Evolutionary conservation across 1,140 invertebrate species (phyloP).

Genomic region (Trigoniulus corallinus): DNA sequence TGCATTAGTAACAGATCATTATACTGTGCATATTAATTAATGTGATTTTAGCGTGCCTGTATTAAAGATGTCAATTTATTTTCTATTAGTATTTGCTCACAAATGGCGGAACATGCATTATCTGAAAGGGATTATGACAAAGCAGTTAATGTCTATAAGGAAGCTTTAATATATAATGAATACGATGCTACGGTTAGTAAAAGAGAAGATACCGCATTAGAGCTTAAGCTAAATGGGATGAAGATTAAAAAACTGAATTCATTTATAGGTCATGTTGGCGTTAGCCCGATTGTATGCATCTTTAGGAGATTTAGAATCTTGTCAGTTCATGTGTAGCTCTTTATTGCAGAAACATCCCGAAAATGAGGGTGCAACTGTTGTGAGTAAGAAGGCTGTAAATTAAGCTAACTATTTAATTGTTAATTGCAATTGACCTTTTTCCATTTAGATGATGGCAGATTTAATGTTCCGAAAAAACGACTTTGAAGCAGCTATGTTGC

Average conservation of each 20-base stretch:
- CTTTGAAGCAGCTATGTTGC: conserved; percentile 76
- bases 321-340: conserved; percentile 66
- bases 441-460: conserved; percentile 70
- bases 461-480: conserved; percentile 86
- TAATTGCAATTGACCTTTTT: conserved; percentile 2
- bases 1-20: not conserved
- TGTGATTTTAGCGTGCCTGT: not conserved
- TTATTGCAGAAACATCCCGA: conserved; percentile 68
- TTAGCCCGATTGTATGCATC: conserved; percentile 17
- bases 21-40: not conserved
- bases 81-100: conserved; percentile 40
- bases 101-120: conserved; percentile 45
- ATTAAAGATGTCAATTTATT: not conserved
- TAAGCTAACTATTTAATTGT: conserved; percentile 7
- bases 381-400: conserved; percentile 17
- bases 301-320: conserved; percentile 45
- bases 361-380: conserved; percentile 74
- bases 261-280: conserved; percentile 14
- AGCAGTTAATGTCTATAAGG: conserved; percentile 61
- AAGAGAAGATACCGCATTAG: not conserved
- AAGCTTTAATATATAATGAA: conserved; percentile 62
- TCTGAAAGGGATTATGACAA: conserved; percentile 44
- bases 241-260: not conserved
- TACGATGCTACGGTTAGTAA: conserved; percentile 37
- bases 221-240: conserved; percentile 2